Evolutionary conservation across 2,113 vertebrate genomes (phyloP).

Genomic region (Alosa alosa): DNA sequence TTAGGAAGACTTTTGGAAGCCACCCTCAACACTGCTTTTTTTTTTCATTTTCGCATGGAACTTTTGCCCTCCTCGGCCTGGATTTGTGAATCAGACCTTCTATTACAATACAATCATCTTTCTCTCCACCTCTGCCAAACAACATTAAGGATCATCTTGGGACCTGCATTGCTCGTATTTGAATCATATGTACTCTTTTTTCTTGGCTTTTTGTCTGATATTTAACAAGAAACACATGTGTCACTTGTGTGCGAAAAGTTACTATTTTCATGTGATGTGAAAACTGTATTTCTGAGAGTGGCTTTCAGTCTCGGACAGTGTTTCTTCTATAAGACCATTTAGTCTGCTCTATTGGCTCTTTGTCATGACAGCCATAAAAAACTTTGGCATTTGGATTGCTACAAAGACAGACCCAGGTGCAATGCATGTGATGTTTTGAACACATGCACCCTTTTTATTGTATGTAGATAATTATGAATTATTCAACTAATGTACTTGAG

Average conservation of each 20-base stretch:
- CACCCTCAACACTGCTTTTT: slow-evolving; percentile 13
- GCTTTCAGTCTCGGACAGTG: neutral
- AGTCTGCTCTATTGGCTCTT: neutral
- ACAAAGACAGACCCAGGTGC: neutral
- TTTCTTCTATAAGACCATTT: neutral
- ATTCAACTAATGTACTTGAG: neutral
- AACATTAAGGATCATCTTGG: slow-evolving; percentile 51
- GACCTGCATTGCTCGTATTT: slow-evolving; percentile 45
- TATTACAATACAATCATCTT: slow-evolving; percentile 44
- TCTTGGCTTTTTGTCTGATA: slow-evolving; percentile 30
- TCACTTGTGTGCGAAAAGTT: slow-evolving; percentile 28
- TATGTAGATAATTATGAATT: neutral
- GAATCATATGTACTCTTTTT: slow-evolving; percentile 46
- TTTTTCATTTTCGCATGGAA: slow-evolving; percentile 22
- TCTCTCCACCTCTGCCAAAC: slow-evolving; percentile 42
- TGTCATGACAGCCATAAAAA: neutral
- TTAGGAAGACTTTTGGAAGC: slow-evolving; percentile 24
- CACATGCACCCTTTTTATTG: neutral
- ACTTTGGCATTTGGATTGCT: neutral
- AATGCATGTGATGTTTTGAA: neutral
- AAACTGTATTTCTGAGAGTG: neutral
- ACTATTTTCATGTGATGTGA: slow-evolving; percentile 18
- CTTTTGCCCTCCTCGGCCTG: slow-evolving; percentile 35
- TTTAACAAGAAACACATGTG: slow-evolving; percentile 52
- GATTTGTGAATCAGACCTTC: slow-evolving; percentile 51